Base-by-base conservation (phyloP, 37 sponge, comb jelly and placozoan species). In the Dysidea cf. avara region DNA sequence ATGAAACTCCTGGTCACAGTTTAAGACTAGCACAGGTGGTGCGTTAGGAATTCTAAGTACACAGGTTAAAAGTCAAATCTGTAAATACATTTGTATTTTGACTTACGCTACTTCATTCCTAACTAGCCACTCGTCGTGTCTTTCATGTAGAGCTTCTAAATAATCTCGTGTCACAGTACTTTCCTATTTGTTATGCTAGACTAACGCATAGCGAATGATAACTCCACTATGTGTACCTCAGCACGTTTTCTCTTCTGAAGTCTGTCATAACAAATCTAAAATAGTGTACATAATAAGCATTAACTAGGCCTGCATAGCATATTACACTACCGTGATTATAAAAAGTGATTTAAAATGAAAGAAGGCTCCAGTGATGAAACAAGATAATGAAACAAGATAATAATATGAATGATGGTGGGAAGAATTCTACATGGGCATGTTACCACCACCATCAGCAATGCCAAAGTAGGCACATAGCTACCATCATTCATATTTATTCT, bases 81-180 rank as follows among this genome's bases (percentile, higher is more conserved):
- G 12, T 17, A 59, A 59, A 11, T 13, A 59, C 20, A 12, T 26
- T 13, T 17, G 61, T 20, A 59, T n/a, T 17, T 48, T 58, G 2
- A 69, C 75, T 61, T 25, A 80, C 81, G 74, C 68, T n/a, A 68
- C 43, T 32, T 64, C 34, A 22, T 63, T 76, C 53, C 65, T 12
- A 26, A 56, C 25, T 20, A 82, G 83, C 89, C 83, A 82, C 1
- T 82, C 61, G 29, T 88, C 79, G 39, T 88, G 89, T 36, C 72
- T 56, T 47, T 82, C 50, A 39, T 88, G 89, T 1, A 82, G 75
- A 24, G 35, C 6, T 12, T 40, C 22, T 43, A 83, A 53, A 75
- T 82, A 88, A 7, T 72, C 66, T 51, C 66, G 69, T 29, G 61
- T 24, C 33, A 88, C 84, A 0, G 52, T 58, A 13, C 32, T 26